Evolutionary conservation across 2,113 vertebrate species (phyloP).

Genomic region (Pelecanus crispus): DNA sequence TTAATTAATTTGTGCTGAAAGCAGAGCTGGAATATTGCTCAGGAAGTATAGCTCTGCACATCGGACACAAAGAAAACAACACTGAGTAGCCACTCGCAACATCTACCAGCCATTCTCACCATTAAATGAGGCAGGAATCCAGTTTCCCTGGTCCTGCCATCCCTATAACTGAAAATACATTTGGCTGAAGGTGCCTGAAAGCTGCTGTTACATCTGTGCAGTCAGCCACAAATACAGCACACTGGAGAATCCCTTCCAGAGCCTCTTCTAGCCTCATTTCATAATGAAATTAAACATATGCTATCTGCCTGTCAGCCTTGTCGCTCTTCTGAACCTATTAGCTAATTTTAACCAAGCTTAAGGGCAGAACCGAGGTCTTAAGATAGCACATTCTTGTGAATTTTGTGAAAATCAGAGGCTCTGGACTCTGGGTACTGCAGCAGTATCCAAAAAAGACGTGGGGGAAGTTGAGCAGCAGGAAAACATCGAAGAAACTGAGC

Average conservation of each 20-base stretch:
- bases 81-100: neutral
- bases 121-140: neutral
- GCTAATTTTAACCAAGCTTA: neutral
- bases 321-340: neutral
- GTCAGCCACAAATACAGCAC: neutral
- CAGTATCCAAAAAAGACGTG: neutral
- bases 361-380: neutral
- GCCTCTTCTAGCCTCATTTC: neutral
- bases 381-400: neutral
- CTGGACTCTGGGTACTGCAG: neutral
- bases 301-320: neutral
- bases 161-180: neutral
- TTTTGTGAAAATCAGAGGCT: neutral
- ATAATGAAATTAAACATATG: neutral
- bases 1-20: neutral
- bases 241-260: neutral
- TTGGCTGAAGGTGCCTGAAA: neutral
- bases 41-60: neutral
- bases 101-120: neutral
- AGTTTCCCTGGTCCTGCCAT: neutral
- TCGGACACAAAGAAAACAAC: neutral
- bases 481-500: neutral
- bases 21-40: neutral
- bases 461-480: neutral
- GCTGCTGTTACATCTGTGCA: neutral